Evolutionary conservation across 2,888 invertebrate genomes (phyloP).

Genomic region (Apomyelois bistriatella): DNA sequence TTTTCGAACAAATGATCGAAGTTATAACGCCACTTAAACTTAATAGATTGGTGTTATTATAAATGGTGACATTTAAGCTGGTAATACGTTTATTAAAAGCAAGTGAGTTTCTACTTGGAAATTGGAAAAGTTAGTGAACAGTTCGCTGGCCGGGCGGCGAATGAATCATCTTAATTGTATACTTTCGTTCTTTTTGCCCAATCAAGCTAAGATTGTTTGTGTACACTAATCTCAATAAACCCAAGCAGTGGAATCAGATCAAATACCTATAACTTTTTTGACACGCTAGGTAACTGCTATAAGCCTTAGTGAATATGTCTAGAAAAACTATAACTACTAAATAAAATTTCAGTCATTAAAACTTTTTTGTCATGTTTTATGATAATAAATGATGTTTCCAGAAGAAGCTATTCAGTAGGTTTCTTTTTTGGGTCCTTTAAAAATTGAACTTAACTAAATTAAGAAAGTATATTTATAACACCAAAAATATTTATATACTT

Average conservation of each 20-base stretch:
- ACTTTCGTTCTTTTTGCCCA: constrained; percentile 24
- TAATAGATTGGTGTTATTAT: not conserved
- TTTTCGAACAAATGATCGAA: no score
- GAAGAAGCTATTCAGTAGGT: no score
- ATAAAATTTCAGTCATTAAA: no score
- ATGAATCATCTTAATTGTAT: constrained; percentile 40
- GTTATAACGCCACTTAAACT: not conserved
- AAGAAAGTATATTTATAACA: no score
- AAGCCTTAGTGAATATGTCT: no score
- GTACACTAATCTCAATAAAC: constrained; percentile 5
- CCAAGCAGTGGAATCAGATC: not conserved
- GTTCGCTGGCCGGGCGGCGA: constrained; percentile 28
- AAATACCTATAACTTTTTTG: not conserved
- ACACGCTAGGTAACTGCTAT: no score
- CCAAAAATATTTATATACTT: no score
- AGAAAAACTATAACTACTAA: no score
- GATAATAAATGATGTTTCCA: no score
- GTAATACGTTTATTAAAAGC: constrained; percentile 26
- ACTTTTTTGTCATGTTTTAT: no score
- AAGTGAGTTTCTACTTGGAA: constrained; percentile 31
- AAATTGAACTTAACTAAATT: no score
- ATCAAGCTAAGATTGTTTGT: constrained; percentile 14
- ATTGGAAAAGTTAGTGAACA: constrained; percentile 39
- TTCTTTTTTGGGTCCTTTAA: no score
- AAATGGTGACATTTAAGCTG: constrained; percentile 5